Percentiles rank a stretch among this genome's conserved stretches.
These are phyloP conservation scores for Tipula lateralis DNA, from an alignment of 2,888 invertebrate genomes.

Conservation along the genomic window DNA sequence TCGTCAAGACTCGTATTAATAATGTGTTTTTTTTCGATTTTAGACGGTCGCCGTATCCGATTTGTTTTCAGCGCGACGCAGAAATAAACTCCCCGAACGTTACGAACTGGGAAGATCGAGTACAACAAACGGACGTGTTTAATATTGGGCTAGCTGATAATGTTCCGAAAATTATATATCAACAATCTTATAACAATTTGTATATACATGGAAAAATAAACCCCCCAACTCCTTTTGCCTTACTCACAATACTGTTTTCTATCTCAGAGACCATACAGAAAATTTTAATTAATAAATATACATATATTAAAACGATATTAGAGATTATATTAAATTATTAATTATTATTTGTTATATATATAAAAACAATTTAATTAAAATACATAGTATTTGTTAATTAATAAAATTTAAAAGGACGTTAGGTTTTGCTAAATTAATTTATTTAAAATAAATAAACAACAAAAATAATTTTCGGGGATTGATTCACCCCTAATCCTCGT, in stretches of 20 bases:
- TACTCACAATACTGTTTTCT: background rate
- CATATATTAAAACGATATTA: background rate
- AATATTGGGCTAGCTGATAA: background rate
- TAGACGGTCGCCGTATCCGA: background rate
- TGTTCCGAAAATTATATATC: background rate
- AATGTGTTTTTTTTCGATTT: background rate
- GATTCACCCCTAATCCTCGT: background rate
- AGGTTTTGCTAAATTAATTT: background rate
- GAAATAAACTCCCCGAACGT: background rate
- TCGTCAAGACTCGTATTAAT: background rate
- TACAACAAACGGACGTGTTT: background rate
- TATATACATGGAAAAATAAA: background rate
- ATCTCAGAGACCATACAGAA: background rate
- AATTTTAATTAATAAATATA: background rate
- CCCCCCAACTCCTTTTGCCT: background rate
- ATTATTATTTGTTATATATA: background rate
- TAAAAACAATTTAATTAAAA: background rate
- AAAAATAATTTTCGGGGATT: background rate
- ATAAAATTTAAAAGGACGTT: background rate
- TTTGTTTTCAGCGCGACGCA: background rate
- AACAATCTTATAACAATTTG: background rate
- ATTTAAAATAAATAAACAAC: background rate
- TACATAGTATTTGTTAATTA: background rate
- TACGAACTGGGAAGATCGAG: slow-evolving; percentile 3
- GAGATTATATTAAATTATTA: background rate